phyloP scores from a whole-genome alignment of 2,888 invertebrate species.

The Dicranocentrus wangi region DNA sequence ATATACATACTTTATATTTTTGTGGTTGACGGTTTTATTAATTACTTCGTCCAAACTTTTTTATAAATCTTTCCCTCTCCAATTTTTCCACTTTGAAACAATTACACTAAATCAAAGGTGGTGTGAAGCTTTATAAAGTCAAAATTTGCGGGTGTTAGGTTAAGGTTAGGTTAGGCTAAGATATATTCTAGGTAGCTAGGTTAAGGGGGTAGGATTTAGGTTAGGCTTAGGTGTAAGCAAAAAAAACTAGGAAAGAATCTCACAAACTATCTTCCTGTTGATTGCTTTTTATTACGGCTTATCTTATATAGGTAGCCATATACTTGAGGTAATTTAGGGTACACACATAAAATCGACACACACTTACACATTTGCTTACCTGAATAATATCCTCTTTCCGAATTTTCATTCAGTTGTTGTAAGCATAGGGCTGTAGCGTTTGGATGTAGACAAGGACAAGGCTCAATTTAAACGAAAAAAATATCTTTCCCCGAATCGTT shows the following conservation, averaged over 20 bases:
- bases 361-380: neutral
- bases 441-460: neutral
- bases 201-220: neutral
- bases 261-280: conserved; percentile 1
- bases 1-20: conserved; percentile 24
- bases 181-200: conserved; percentile 11
- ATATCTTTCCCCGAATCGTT: too few relatives aligned
- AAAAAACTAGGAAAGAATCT: neutral
- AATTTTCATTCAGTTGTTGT: conserved; percentile 18
- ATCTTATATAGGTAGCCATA: too few relatives aligned
- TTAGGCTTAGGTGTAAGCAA: conserved; percentile 19
- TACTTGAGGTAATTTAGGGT: too few relatives aligned
- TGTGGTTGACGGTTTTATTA: neutral
- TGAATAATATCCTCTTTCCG: conserved; percentile 19
- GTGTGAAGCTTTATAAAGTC: conserved; percentile 26
- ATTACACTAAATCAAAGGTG: conserved; percentile 32
- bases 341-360: neutral
- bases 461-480: too few relatives aligned
- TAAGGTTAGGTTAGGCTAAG: conserved; percentile 42
- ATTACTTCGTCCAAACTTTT: neutral
- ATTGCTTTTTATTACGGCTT: too few relatives aligned
- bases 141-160: conserved; percentile 58
- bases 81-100: conserved; percentile 6
- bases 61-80: conserved; percentile 33
- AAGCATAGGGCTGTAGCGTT: neutral